Conservation (phyloP, 2,888 invertebrate genomes). For the Hemicrepidius hirtus region DNA sequence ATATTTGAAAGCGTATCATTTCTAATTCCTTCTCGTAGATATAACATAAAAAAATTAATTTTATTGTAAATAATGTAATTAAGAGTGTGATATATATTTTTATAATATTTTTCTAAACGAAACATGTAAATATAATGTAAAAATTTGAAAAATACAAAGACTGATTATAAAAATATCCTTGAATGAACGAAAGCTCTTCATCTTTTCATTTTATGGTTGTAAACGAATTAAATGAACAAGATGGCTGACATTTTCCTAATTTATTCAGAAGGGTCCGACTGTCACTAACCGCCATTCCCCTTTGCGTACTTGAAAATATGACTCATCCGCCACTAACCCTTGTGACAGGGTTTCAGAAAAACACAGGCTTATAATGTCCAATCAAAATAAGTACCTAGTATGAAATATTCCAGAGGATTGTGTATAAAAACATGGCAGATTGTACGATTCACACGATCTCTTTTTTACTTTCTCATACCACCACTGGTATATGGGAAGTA, state of each 20-base stretch:
- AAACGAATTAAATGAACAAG: slow-evolving; percentile 36
- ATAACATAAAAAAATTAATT: too few species aligned
- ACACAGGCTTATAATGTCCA: slow-evolving; percentile 24
- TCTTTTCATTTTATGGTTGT: slow-evolving; percentile 35
- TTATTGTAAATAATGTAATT: background rate
- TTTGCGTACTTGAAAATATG: slow-evolving; percentile 33
- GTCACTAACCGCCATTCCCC: slow-evolving; percentile 32
- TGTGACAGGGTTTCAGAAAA: slow-evolving; percentile 31
- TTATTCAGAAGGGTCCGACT: slow-evolving; percentile 43
- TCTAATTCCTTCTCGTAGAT: too few species aligned
- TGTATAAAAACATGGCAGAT: background rate
- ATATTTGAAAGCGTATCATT: background rate
- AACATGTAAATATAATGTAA: background rate
- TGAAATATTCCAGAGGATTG: background rate
- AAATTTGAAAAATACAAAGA: slow-evolving; percentile 6
- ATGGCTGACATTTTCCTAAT: slow-evolving; percentile 43
- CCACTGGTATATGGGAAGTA: too few species aligned
- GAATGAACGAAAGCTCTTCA: background rate
- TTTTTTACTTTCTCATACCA: too few species aligned
- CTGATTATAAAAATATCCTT: slow-evolving; percentile 24
- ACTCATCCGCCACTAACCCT: slow-evolving; percentile 44
- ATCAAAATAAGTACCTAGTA: slow-evolving; percentile 1
- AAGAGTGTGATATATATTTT: slow-evolving; percentile 11
- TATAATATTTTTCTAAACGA: background rate
- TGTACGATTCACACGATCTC: too few species aligned